Evolutionary conservation across 1,140 invertebrate species (phyloP).

Genomic region (Cotesia glomerata): DNA sequence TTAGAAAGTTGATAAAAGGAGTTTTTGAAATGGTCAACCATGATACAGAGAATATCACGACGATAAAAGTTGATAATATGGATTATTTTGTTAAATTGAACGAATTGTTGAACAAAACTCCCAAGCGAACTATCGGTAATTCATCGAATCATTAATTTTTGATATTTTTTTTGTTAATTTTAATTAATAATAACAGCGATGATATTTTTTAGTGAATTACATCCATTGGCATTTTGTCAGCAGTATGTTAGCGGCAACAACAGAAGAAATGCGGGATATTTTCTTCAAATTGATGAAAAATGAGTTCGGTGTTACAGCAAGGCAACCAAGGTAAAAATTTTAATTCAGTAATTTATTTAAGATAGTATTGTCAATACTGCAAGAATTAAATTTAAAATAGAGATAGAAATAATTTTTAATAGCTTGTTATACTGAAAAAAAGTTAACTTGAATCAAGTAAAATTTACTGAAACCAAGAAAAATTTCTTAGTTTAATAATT

Average conservation of each 20-base stretch:
- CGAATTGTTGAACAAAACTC: not conserved
- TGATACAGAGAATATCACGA: not conserved
- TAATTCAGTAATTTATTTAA: not conserved
- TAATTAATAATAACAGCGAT: not conserved
- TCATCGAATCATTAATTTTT: not conserved
- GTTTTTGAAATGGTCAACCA: not conserved
- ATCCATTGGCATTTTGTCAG: constrained; percentile 29
- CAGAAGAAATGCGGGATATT: constrained; percentile 10
- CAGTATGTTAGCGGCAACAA: constrained; percentile 19
- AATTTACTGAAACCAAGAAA: no score
- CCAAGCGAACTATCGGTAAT: not conserved
- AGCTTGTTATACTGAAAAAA: no score
- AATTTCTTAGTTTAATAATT: no score
- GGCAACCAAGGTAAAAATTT: constrained; percentile 15
- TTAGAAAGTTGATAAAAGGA: not conserved
- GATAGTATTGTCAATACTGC: not conserved
- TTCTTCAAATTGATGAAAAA: not conserved
- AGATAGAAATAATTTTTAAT: no score
- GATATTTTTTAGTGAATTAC: constrained; percentile 25
- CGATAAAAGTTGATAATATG: not conserved
- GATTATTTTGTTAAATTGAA: not conserved
- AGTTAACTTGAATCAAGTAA: no score
- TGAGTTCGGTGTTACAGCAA: constrained; percentile 7
- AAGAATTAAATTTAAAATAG: not conserved
- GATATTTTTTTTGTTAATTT: not conserved